phyloP scores from a whole-genome alignment of 2,113 vertebrate species.

The Glaucomys volans region DNA sequence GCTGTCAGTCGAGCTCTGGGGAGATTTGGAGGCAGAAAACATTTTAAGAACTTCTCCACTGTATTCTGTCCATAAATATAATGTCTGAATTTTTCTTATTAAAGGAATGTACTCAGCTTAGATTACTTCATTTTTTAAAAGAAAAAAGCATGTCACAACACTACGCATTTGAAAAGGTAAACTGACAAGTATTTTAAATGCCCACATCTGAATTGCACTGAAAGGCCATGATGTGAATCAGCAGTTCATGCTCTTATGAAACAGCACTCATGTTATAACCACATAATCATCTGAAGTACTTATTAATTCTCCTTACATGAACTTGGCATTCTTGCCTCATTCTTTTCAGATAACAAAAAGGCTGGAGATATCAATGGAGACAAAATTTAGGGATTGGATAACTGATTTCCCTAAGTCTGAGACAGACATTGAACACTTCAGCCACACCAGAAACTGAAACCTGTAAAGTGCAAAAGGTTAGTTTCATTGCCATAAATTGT shows the following conservation, averaged over 20 bases:
- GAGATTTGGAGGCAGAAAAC: neutral
- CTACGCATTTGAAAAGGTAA: neutral
- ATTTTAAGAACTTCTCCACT: neutral
- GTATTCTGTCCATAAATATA: neutral
- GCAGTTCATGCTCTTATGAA: neutral
- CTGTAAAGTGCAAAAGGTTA: slow-evolving; percentile 30
- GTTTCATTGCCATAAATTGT: slow-evolving; percentile 64
- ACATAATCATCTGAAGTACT: neutral
- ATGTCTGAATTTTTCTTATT: neutral
- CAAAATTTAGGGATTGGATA: neutral
- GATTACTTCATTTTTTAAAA: neutral
- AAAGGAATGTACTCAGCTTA: neutral
- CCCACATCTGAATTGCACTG: neutral
- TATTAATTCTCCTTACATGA: neutral
- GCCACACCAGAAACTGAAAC: neutral
- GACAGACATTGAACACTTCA: neutral
- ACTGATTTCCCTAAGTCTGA: neutral
- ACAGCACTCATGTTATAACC: neutral
- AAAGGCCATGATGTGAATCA: neutral
- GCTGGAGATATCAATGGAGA: neutral
- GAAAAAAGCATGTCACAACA: neutral
- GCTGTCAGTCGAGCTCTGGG: neutral
- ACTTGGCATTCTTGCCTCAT: neutral
- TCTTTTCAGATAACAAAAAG: neutral
- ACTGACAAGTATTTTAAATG: neutral